A percentile compares a stretch with the other conserved stretches of the same genome.
These are phyloP conservation scores for Gymnocypris eckloni DNA, from an alignment of 2,797 vertebrate species.

Conservation along the genomic window DNA sequence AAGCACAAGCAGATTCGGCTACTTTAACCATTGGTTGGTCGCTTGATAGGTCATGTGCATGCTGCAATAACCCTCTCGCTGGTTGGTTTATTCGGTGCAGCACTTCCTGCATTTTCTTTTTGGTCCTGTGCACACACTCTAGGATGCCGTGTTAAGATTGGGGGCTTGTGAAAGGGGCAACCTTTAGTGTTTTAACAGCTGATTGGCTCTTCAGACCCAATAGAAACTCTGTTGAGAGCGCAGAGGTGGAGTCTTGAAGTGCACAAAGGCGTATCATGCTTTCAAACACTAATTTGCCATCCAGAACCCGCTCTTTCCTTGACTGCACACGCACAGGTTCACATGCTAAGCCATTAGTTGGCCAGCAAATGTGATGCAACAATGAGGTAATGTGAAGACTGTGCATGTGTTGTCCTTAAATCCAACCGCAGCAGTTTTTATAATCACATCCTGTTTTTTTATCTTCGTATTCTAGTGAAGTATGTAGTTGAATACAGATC, in stretches of 20 bases:
- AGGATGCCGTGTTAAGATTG: slow-evolving; percentile 26
- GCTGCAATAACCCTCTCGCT: slow-evolving; percentile 12
- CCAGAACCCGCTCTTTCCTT: slow-evolving; percentile 1
- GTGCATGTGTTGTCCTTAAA: slow-evolving; percentile 54
- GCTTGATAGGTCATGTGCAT: slow-evolving; percentile 1
- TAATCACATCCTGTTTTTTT: slow-evolving; percentile 50
- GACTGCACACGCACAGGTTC: slow-evolving; percentile 7
- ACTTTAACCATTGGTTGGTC: slow-evolving; percentile 37
- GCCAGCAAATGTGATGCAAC: slow-evolving; percentile 49
- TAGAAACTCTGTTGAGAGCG: not conserved
- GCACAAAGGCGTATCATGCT: slow-evolving; percentile 1
- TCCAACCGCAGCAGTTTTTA: slow-evolving; percentile 51
- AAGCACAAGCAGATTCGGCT: not conserved
- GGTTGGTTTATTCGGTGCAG: slow-evolving; percentile 18
- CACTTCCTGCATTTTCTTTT: slow-evolving; percentile 18
- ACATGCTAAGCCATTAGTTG: slow-evolving; percentile 37
- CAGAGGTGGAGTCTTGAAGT: slow-evolving; percentile 13
- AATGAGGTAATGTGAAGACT: slow-evolving; percentile 55
- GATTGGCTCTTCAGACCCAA: slow-evolving; percentile 34
- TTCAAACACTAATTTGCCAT: not conserved
- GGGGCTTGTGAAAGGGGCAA: slow-evolving; percentile 21
- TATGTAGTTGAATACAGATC: slow-evolving; percentile 51
- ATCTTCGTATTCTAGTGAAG: slow-evolving; percentile 54
- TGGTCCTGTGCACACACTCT: not conserved
- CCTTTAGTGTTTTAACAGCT: slow-evolving; percentile 17